A percentile compares a stretch with the other conserved stretches of the same genome.
Evolutionary conservation across 2,888 invertebrate species (phyloP).

Genomic region (Epistrophella euchroma): DNA sequence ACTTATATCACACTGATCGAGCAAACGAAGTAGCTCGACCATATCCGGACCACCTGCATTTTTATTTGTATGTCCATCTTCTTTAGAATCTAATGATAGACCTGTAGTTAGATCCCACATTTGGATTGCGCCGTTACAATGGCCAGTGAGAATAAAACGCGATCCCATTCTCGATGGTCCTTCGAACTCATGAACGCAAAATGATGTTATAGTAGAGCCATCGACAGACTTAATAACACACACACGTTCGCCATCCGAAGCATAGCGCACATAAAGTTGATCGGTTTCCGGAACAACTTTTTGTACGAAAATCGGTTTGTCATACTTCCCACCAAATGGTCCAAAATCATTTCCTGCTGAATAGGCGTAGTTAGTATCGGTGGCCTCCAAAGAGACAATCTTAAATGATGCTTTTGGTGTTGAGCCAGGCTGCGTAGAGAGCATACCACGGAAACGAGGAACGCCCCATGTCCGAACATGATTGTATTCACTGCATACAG

Average conservation of each 20-base stretch:
- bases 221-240: constrained; percentile 98
- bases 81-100: constrained; percentile 89
- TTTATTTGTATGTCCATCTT: constrained; percentile 90
- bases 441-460: constrained; percentile 98
- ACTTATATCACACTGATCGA: constrained; percentile 97
- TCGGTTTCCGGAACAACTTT: constrained; percentile 99
- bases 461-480: constrained; percentile 99
- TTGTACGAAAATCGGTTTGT: constrained; percentile 98
- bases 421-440: constrained; percentile 99
- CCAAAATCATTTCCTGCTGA: constrained; percentile 89
- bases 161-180: constrained; percentile 97
- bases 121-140: constrained; percentile 95
- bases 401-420: constrained; percentile 99
- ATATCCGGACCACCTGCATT: constrained; percentile 93
- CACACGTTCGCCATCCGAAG: constrained; percentile 97
- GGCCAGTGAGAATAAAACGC: constrained; percentile 95
- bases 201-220: constrained; percentile 95
- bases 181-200: constrained; percentile 98
- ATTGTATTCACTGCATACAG: constrained; percentile 98
- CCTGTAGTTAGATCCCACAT: constrained; percentile 99
- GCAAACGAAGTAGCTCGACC: constrained; percentile 93
- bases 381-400: constrained; percentile 85
- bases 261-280: constrained; percentile 95
- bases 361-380: constrained; percentile 87
- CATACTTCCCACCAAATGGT: constrained; percentile 99